Conservation (phyloP, 2,797 vertebrate species). For the Chelonia mydas region DNA sequence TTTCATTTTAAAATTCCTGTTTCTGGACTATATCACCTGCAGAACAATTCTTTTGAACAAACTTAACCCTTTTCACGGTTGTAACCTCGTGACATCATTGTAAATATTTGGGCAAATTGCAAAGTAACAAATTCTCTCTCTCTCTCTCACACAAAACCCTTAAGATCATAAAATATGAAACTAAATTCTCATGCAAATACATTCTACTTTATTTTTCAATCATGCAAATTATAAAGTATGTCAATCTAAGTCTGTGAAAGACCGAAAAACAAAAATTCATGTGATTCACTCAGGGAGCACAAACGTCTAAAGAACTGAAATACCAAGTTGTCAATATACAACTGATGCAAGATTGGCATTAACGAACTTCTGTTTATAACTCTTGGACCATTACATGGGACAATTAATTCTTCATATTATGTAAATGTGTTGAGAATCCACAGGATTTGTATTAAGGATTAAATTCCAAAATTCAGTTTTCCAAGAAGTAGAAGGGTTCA, state of each 20-base stretch:
- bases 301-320: neutral
- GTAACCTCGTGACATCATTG: neutral
- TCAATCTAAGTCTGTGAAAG: neutral
- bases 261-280: neutral
- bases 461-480: neutral
- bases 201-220: neutral
- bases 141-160: fast-evolving
- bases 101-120: neutral
- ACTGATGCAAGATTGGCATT: neutral
- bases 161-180: neutral
- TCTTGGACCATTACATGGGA: neutral
- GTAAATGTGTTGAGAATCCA: neutral
- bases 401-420: neutral
- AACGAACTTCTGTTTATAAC: neutral
- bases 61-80: neutral
- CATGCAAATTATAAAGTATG: neutral
- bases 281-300: neutral
- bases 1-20: neutral
- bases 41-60: neutral
- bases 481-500: neutral
- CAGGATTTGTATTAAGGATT: neutral
- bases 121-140: neutral
- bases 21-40: neutral
- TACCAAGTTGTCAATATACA: neutral
- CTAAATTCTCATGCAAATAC: neutral